Evolutionary conservation across 1,140 invertebrate genomes (phyloP), one percentile per base, ranked within the genome.

Genomic region (Pseudoatta argentina): DNA sequence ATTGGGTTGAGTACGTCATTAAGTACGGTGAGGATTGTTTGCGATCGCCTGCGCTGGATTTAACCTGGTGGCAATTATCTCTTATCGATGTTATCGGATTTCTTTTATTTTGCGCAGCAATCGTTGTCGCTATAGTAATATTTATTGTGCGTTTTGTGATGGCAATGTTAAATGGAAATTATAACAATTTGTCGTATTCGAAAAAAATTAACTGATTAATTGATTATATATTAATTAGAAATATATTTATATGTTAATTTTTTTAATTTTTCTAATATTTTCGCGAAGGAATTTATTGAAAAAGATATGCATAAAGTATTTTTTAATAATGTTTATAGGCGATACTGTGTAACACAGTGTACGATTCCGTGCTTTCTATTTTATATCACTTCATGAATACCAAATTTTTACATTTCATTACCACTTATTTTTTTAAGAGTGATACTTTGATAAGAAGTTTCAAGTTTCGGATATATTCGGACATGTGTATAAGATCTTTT

Each of bases 1-100:
- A 93, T 86, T 97, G 96, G 96, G 94, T 96, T 7, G 96, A 97
- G 88, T 96, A 96, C 85, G 93, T 96, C 0, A 92, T 96, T 4
- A 93, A 95, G 66, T 95, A 97, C 89, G 95, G 95, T 0, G 95
- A 95, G 0, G 95, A 92, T 24, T 75, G 77, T 2, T 89, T 96
- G 16, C 94, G 93, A 87, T 95, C 95, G 2, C 89, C 94, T 0
- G 89, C 93, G 0, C 85, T 94, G 73, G 90, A 95, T 39, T 81
- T 96, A 10, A 44, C 76, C 0, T 96, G 95, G 94, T 96, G 95
- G 92, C 92, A 96, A 89, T 76, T 94, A 30, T 82, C 92, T n/a
- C 88, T 96, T 63, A 21, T 96, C 0, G 95, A 96, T 86, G 92
- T 95, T 24, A 89, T 89, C 55, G 61, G 61, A 2, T 87, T 90